A percentile compares a stretch with the other conserved stretches of the same genome.
phyloP scores from a whole-genome alignment of 2,113 vertebrate species.

The Martes martes region DNA sequence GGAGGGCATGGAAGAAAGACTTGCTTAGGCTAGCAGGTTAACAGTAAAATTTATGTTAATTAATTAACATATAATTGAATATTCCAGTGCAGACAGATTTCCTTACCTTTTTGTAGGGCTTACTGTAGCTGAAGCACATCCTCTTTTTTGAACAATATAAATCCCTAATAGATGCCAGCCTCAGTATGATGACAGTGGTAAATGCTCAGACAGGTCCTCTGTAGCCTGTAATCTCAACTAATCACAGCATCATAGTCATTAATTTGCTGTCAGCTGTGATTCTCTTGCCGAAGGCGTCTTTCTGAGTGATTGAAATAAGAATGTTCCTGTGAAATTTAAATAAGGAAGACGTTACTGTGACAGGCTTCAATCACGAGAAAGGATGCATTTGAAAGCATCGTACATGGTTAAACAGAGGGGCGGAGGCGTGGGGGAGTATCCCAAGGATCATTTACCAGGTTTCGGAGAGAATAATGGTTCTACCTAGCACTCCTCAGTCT shows the following conservation, averaged over 20 bases:
- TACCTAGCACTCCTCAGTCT: background rate
- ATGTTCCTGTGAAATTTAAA: constrained; percentile 78
- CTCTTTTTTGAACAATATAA: constrained; percentile 77
- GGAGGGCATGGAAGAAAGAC: background rate
- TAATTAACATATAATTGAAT: constrained; percentile 41
- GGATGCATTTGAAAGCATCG: background rate
- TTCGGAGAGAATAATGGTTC: background rate
- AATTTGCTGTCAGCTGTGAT: constrained; percentile 85
- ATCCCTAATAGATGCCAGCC: constrained; percentile 77
- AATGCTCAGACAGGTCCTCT: constrained; percentile 78
- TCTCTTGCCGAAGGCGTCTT: constrained; percentile 78
- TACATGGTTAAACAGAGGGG: background rate
- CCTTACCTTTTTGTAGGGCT: constrained; percentile 17
- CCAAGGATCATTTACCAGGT: background rate
- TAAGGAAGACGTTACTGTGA: constrained; percentile 52
- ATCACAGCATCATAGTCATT: constrained; percentile 85
- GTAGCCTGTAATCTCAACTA: constrained; percentile 81
- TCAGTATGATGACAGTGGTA: constrained; percentile 78
- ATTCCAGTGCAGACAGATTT: constrained; percentile 46
- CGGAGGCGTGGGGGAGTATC: background rate
- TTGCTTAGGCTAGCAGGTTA: background rate
- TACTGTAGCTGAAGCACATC: constrained; percentile 50
- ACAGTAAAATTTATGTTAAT: constrained; percentile 35
- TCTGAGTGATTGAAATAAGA: constrained; percentile 80
- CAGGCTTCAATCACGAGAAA: constrained; percentile 20